phyloP scores from a whole-genome alignment of 35 echinoderm and acorn worm genomes.

The Patiria miniata region DNA sequence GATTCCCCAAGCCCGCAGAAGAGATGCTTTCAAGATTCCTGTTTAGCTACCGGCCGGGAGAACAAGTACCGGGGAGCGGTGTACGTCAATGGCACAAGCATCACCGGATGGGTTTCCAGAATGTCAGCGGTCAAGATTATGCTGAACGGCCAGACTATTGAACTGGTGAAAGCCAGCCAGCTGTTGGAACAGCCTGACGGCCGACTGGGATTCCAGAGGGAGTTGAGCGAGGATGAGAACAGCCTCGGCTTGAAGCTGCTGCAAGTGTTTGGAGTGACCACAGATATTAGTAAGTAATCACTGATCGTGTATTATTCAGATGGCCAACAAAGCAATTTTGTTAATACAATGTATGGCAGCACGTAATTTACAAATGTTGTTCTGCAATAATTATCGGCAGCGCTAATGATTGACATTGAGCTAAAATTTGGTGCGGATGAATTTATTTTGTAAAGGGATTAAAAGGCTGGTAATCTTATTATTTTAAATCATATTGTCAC shows the following conservation, averaged over 20 bases:
- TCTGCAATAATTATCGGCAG: too few species aligned
- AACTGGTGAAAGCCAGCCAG: constrained; percentile 25
- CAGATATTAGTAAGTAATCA: constrained; percentile 53
- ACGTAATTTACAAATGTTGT: too few species aligned
- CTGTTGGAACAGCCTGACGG: constrained; percentile 77
- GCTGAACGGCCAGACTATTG: constrained; percentile 49
- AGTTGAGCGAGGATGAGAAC: constrained; percentile 67
- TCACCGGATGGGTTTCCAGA: constrained; percentile 60
- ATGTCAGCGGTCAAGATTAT: constrained; percentile 41
- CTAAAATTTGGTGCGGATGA: too few species aligned
- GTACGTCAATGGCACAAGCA: constrained; percentile 18
- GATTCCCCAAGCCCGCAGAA: constrained; percentile 3
- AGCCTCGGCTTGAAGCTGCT: constrained; percentile 71
- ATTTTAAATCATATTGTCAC: too few species aligned
- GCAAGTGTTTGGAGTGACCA: constrained; percentile 65
- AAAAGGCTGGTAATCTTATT: too few species aligned
- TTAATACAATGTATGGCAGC: too few species aligned
- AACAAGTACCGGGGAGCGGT: constrained; percentile 41
- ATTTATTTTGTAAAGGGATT: too few species aligned
- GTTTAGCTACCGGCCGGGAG: constrained; percentile 63
- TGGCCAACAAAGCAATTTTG: too few species aligned
- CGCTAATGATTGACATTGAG: too few species aligned
- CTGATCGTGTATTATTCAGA: too few species aligned
- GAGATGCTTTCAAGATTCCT: constrained; percentile 46
- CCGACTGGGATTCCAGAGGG: constrained; percentile 69